Conservation (phyloP, 2,797 vertebrate species). For the Onychomys leucogaster region DNA sequence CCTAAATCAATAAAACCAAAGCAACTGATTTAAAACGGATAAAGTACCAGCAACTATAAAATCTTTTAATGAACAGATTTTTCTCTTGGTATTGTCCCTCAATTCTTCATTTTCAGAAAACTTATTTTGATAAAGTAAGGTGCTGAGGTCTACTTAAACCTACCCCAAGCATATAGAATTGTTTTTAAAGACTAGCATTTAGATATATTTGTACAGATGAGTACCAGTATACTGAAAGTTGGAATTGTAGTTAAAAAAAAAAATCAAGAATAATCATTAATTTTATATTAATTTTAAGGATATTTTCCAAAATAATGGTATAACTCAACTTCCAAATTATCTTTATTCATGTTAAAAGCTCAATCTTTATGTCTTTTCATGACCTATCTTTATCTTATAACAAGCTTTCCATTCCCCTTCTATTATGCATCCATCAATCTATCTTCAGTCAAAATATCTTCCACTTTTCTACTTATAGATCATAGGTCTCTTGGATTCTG, state of each 20-base stretch:
- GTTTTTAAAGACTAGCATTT: constrained; percentile 47
- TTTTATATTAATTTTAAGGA: constrained; percentile 21
- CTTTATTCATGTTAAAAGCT: constrained; percentile 13
- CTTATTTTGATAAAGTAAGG: constrained; percentile 39
- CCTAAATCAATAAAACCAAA: constrained; percentile 37
- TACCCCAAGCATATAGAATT: background rate
- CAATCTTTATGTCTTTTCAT: constrained; percentile 44
- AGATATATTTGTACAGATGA: constrained; percentile 25
- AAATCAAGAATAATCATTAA: constrained; percentile 2
- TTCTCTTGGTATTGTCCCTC: constrained; percentile 23
- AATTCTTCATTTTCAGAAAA: constrained; percentile 56
- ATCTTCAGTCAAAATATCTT: constrained; percentile 38
- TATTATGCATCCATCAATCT: background rate
- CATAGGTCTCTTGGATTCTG: background rate
- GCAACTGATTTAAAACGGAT: constrained; percentile 16
- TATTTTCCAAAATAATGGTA: constrained; percentile 59
- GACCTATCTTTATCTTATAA: constrained; percentile 1
- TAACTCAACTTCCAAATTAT: constrained; percentile 35
- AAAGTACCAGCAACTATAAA: constrained; percentile 37
- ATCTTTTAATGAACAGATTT: constrained; percentile 37
- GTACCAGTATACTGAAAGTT: constrained; percentile 11
- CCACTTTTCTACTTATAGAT: constrained; percentile 13
- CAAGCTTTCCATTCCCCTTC: background rate
- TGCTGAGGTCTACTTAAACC: constrained; percentile 3
- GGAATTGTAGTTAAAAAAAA: constrained; percentile 13